These are phyloP conservation scores for Dryadula phaetusa DNA, from an alignment of 2,888 invertebrate genomes.

Conservation along the genomic window DNA sequence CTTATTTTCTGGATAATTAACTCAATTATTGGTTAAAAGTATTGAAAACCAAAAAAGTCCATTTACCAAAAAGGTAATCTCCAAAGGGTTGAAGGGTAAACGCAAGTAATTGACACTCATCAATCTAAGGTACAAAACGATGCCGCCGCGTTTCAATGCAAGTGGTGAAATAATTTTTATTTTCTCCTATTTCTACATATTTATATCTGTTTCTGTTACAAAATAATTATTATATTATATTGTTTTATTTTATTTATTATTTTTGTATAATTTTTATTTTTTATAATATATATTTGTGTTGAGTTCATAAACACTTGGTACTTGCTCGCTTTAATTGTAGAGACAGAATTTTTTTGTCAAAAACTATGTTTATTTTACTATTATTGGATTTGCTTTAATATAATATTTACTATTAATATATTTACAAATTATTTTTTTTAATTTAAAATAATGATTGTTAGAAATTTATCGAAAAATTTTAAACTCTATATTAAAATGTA, in stretches of 20 bases:
- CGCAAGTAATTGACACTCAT: slow-evolving; percentile 55
- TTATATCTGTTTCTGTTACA: not conserved
- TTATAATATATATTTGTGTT: not conserved
- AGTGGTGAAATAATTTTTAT: not conserved
- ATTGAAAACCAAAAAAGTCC: slow-evolving; percentile 19
- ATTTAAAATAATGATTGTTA: not conserved
- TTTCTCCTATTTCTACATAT: slow-evolving; percentile 8
- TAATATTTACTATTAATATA: not conserved
- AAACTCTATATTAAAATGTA: too few relatives aligned
- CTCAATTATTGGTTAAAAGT: not conserved
- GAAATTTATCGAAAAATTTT: not conserved
- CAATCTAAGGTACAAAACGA: slow-evolving; percentile 46
- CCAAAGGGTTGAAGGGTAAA: slow-evolving; percentile 51
- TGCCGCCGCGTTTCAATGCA: slow-evolving; percentile 24
- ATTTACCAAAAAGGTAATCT: slow-evolving; percentile 27
- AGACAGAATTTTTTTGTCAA: not conserved
- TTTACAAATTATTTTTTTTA: not conserved
- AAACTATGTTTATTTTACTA: not conserved
- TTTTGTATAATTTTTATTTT: not conserved
- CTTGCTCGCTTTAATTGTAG: not conserved
- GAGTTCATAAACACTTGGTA: not conserved
- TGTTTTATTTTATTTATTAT: not conserved
- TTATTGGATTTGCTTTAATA: not conserved
- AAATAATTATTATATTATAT: not conserved
- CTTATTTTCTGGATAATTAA: not conserved